Evolutionary conservation across 2,888 invertebrate genomes (phyloP).

Genomic region (Sinhomidia bicolor): DNA sequence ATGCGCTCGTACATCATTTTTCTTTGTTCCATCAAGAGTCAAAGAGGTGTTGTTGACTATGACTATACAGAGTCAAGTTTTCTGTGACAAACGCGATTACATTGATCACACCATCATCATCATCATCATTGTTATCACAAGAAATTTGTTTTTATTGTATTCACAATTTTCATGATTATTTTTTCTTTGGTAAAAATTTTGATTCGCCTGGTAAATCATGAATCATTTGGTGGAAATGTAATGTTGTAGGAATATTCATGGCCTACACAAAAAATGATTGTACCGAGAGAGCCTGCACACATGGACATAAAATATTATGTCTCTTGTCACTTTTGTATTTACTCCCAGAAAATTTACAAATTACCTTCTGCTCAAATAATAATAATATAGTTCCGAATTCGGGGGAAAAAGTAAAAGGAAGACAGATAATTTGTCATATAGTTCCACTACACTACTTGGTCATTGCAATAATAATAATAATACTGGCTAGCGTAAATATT

Average conservation of each 20-base stretch:
- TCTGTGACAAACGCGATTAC: background rate
- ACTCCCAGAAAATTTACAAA: conserved; percentile 39
- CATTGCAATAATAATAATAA: background rate
- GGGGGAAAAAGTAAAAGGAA: background rate
- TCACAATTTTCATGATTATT: background rate
- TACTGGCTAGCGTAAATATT: background rate
- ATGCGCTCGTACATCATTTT: conserved; percentile 12
- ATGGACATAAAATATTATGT: background rate
- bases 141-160: conserved; percentile 11
- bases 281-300: background rate
- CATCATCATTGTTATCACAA: background rate
- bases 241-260: background rate
- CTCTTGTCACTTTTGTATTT: conserved; percentile 17
- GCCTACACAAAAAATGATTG: background rate
- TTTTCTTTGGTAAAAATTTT: background rate
- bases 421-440: conserved; percentile 61
- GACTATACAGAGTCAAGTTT: conserved; percentile 32
- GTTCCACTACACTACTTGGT: too few species aligned
- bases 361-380: conserved; percentile 29
- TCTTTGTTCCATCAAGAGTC: background rate
- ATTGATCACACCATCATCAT: background rate
- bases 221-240: background rate
- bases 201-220: too few species aligned
- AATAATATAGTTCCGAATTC: conserved; percentile 1
- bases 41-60: background rate